Evolutionary conservation across 2,888 invertebrate genomes (phyloP).

Genomic region (Cinara cedri): DNA sequence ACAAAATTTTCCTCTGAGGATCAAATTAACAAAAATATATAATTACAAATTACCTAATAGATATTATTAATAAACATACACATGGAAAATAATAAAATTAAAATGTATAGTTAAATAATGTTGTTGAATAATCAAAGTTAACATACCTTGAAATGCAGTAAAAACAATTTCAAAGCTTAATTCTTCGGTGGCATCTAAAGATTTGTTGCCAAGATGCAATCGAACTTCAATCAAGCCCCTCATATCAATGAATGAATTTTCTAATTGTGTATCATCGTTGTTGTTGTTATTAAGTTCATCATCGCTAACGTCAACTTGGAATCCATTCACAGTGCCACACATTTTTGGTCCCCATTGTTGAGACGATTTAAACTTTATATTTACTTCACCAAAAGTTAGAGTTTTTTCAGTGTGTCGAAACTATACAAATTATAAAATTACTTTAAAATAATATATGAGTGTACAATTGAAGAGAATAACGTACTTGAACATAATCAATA

Average conservation of each 20-base stretch:
- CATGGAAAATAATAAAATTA: too few relatives aligned
- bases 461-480: constrained; percentile 18
- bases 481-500: constrained; percentile 65
- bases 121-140: neutral
- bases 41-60: too few relatives aligned
- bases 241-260: constrained; percentile 61
- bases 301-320: constrained; percentile 55
- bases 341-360: constrained; percentile 60
- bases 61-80: too few relatives aligned
- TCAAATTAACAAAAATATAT: too few relatives aligned
- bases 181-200: constrained; percentile 61
- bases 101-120: too few relatives aligned
- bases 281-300: constrained; percentile 53
- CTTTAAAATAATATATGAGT: neutral
- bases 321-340: constrained; percentile 59
- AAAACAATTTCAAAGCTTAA: constrained; percentile 65
- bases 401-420: constrained; percentile 61
- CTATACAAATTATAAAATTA: constrained; percentile 62
- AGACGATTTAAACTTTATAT: constrained; percentile 60
- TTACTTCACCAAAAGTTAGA: constrained; percentile 62
- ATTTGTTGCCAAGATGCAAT: constrained; percentile 63
- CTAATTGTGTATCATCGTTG: constrained; percentile 58
- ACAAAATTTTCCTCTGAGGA: too few relatives aligned
- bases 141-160: constrained; percentile 63
- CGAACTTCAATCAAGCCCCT: constrained; percentile 64